Conservation (phyloP, 2,113 vertebrate genomes). For the Elgaria multicarinata region DNA sequence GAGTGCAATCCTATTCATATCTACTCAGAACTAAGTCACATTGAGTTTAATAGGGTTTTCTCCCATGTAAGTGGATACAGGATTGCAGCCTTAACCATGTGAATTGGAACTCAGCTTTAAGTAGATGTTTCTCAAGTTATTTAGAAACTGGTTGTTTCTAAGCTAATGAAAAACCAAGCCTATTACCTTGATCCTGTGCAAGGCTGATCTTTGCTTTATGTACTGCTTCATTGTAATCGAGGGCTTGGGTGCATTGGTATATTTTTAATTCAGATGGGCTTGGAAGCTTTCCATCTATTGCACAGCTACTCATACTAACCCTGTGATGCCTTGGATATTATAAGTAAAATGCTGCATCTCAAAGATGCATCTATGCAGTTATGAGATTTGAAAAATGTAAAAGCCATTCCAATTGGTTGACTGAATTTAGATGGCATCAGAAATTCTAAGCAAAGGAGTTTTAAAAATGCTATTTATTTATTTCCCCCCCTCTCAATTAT, state of each 20-base stretch:
- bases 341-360: conserved; percentile 39
- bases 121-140: conserved; percentile 1
- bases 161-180: conserved; percentile 28
- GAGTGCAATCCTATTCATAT: background rate
- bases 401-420: conserved; percentile 46
- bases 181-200: conserved; percentile 29
- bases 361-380: conserved; percentile 51
- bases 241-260: conserved; percentile 31
- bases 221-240: conserved; percentile 16
- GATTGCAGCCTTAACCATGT: background rate
- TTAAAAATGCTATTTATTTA: conserved; percentile 13
- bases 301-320: conserved; percentile 71
- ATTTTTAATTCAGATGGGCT: conserved; percentile 51
- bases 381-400: conserved; percentile 36
- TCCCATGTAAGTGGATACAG: background rate
- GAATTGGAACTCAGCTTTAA: background rate
- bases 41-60: background rate
- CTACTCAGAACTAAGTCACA: background rate
- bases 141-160: conserved; percentile 31
- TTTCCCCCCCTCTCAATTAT: conserved; percentile 37
- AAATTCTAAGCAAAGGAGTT: conserved; percentile 44
- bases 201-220: conserved; percentile 35
- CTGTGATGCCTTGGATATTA: conserved; percentile 75
- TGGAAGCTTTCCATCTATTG: conserved; percentile 24
- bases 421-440: conserved; percentile 70